These are phyloP conservation scores for Leptinotarsa rubiginosa DNA, from an alignment of 2,888 invertebrate species.

Conservation along the genomic window DNA sequence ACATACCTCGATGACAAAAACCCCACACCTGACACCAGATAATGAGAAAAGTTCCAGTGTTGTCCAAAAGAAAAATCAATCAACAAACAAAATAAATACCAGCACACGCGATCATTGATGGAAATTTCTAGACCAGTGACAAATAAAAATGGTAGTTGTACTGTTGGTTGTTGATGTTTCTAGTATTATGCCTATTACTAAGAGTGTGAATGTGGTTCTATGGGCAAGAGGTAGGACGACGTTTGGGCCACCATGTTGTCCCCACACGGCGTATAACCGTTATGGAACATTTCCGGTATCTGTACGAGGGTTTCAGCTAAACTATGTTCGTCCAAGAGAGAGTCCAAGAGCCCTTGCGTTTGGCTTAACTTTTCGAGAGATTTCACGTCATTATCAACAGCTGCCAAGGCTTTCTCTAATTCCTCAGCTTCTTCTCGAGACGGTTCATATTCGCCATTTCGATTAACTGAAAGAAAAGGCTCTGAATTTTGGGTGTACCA, in stretches of 20 bases:
- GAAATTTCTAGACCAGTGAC: not conserved
- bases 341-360: constrained; percentile 72
- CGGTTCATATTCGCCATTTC: constrained; percentile 78
- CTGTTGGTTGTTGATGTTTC: constrained; percentile 17
- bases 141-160: constrained; percentile 11
- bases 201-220: constrained; percentile 60
- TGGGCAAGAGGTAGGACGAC: constrained; percentile 58
- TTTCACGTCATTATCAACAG: constrained; percentile 80
- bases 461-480: constrained; percentile 68
- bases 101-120: not conserved
- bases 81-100: constrained; percentile 4
- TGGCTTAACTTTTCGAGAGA: constrained; percentile 77
- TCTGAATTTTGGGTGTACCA: too few species aligned
- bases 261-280: constrained; percentile 64
- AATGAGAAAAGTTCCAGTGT: not conserved
- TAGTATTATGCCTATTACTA: constrained; percentile 44
- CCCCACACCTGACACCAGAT: constrained; percentile 17
- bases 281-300: constrained; percentile 63
- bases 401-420: constrained; percentile 85
- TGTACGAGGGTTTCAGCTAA: constrained; percentile 67
- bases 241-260: constrained; percentile 61
- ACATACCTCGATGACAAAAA: not conserved
- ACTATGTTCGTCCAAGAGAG: constrained; percentile 73
- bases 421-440: constrained; percentile 88
- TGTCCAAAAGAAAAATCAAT: not conserved